phyloP scores from a whole-genome alignment of 2,797 vertebrate species.

The Astyanax mexicanus region DNA sequence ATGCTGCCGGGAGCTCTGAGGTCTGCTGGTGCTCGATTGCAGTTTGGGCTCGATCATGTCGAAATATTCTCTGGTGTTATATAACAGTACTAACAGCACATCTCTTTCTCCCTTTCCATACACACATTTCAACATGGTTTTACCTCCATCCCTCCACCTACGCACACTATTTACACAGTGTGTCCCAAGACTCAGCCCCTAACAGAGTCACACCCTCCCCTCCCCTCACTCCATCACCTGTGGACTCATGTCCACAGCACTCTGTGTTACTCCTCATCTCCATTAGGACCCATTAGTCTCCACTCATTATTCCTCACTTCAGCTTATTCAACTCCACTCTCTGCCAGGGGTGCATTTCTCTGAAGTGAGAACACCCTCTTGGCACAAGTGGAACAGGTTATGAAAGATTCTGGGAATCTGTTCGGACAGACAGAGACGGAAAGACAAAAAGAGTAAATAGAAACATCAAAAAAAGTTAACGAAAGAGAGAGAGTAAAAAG shows the following conservation, averaged over 20 bases:
- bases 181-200: background rate
- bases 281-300: background rate
- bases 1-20: slow-evolving; percentile 8
- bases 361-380: slow-evolving; percentile 17
- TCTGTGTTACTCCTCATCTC: background rate
- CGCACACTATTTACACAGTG: slow-evolving; percentile 1
- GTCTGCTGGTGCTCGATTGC: slow-evolving; percentile 45
- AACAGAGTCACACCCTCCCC: background rate
- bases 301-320: slow-evolving; percentile 6
- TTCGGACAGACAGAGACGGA: slow-evolving; percentile 7
- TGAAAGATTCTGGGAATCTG: slow-evolving; percentile 23
- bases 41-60: slow-evolving; percentile 41
- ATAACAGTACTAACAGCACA: slow-evolving; percentile 26
- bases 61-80: slow-evolving; percentile 47
- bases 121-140: slow-evolving; percentile 9
- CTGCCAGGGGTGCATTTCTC: slow-evolving; percentile 15
- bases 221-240: slow-evolving; percentile 6
- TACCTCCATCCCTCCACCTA: background rate
- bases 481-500: background rate
- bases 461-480: too few relatives aligned
- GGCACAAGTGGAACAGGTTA: slow-evolving; percentile 21
- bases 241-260: background rate
- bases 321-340: background rate
- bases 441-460: background rate
- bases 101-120: background rate